Evolutionary conservation across 35 echinoderm and acorn worm genomes (phyloP), one percentile per base, ranked within the genome.

Genomic region (Eucidaris tribuloides): DNA sequence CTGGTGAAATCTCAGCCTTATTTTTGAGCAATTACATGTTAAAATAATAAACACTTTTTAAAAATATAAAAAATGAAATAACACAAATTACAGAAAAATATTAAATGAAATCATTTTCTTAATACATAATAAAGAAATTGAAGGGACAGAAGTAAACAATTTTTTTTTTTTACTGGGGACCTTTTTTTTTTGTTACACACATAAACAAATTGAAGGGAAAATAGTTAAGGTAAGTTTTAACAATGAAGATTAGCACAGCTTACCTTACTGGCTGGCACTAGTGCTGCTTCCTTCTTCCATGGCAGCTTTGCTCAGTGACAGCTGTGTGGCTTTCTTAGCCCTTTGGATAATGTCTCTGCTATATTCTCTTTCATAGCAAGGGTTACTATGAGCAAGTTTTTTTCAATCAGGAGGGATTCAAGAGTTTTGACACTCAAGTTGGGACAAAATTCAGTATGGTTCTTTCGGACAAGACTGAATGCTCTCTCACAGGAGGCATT

Each of bases 401-500:
- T 84, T 31, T 84, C 43, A 68, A 74, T 55, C 27, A 84, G 35
- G 2, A 84, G 20, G 5, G 82, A 33, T 84, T 84, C 61, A 41
- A 84, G 37, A 9, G 82, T 84, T 71, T 45, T 74, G 6, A 71
- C 63, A 71, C 65, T 48, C 4, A 84, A 45, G 36, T 84, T 84
- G 42, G 79, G 82, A 15, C 82, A 23, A 72, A 84, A 84, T 7
- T 84, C 82, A 7, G 61, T 71, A 4, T 71, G 13, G 34, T 71
- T 84, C 43, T 74, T 84, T 28, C 62, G 30, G 9, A 50, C 82
- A 9, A 83, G 5, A 49, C 81, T 83, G 81, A 83, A 66, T 36
- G 64, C 64, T 30, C 82, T 44, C 32, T 84, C 63, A 74, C 82
- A 84, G 23, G 61, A 46, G 42, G 82, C 82, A 55, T 84, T 84